These are phyloP conservation scores for Campylorhamphus procurvoides DNA, from an alignment of 2,113 vertebrate species.

Conservation along the genomic window DNA sequence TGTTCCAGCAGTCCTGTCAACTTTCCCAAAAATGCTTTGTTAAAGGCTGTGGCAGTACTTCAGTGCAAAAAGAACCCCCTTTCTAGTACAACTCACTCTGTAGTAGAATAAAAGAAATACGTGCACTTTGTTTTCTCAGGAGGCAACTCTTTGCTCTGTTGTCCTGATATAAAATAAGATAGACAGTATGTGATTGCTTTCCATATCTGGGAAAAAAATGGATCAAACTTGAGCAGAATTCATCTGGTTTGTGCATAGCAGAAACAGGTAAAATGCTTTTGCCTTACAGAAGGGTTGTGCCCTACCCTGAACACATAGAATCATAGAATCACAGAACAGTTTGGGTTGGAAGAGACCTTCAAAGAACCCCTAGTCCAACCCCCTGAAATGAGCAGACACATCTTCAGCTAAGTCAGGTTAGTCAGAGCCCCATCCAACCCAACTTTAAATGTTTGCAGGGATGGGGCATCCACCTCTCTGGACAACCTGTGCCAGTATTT, in stretches of 20 bases:
- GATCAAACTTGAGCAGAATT: background rate
- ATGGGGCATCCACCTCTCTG: background rate
- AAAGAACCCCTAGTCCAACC: background rate
- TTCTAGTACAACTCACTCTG: rapidly evolving
- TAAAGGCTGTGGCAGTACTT: background rate
- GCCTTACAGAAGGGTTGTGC: background rate
- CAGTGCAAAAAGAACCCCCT: background rate
- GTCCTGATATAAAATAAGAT: background rate
- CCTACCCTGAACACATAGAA: background rate
- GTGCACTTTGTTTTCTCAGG: background rate
- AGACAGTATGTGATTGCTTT: background rate
- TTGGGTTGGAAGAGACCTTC: background rate
- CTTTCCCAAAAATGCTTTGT: background rate
- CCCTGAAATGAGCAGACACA: rapidly evolving
- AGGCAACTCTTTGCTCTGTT: background rate
- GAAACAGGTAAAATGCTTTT: background rate
- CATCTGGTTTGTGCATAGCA: background rate
- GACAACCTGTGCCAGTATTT: background rate
- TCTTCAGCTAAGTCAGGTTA: background rate
- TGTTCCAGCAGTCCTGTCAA: background rate
- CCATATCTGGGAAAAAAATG: background rate
- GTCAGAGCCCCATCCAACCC: rapidly evolving
- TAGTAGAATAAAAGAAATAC: background rate
- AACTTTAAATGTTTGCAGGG: background rate
- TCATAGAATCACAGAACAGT: background rate